A percentile compares a stretch with the other conserved stretches of the same genome.
Conservation (phyloP, 2,797 vertebrate genomes). For the Micromesistius poutassou region DNA sequence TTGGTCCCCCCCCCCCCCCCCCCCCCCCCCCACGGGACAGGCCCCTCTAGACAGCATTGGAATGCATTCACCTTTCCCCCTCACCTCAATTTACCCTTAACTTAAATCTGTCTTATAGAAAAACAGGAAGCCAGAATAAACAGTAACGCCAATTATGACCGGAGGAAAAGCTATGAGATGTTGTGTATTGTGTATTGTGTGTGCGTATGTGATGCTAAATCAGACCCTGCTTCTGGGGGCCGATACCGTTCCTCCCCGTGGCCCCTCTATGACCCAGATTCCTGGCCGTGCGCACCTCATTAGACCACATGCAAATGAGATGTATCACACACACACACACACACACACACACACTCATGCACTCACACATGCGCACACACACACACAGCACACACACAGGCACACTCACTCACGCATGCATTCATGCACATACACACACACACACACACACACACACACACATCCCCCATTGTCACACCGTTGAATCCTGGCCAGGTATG, state of each 20-base stretch:
- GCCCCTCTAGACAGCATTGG: constrained; percentile 21
- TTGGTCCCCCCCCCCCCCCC: constrained; percentile 3
- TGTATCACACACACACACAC: background rate
- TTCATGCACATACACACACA: background rate
- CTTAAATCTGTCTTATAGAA: background rate
- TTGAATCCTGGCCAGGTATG: constrained; percentile 36
- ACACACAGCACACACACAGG: background rate
- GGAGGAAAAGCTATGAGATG: background rate
- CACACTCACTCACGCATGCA: background rate
- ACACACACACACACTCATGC: constrained; percentile 2
- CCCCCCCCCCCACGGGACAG: constrained; percentile 10
- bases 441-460: background rate
- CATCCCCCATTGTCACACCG: constrained; percentile 23
- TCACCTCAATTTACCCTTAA: background rate
- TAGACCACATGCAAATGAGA: background rate
- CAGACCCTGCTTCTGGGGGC: background rate
- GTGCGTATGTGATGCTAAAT: constrained; percentile 2
- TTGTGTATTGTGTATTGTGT: background rate
- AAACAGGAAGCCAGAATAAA: background rate
- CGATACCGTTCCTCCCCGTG: constrained; percentile 19
- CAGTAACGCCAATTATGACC: background rate
- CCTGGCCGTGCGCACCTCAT: background rate
- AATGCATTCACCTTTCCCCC: constrained; percentile 18
- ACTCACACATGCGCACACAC: constrained; percentile 8
- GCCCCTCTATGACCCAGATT: constrained; percentile 45